Percentiles rank a stretch among this genome's conserved stretches.
Conservation (phyloP, 2,888 invertebrate genomes). For the Clanis bilineata region DNA sequence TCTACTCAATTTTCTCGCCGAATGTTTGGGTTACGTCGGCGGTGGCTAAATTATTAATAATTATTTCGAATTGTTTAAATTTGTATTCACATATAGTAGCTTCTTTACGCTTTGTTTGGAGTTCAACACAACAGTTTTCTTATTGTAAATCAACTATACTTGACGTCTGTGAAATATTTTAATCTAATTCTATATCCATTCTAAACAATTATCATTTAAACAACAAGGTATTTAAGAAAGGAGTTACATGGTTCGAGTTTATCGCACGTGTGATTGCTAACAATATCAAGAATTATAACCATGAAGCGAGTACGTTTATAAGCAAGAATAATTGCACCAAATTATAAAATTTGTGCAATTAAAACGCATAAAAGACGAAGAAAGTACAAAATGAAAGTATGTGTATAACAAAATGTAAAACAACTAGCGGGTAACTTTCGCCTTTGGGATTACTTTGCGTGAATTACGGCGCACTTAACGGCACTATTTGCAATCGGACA, state of each 20-base stretch:
- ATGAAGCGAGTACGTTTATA: constrained; percentile 21
- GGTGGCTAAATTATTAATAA: background rate
- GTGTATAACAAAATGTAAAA: constrained; percentile 34
- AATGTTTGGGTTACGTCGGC: background rate
- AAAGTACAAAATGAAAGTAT: constrained; percentile 41
- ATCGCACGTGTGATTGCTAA: background rate
- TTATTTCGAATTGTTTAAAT: background rate
- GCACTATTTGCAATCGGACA: constrained; percentile 37
- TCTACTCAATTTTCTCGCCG: background rate
- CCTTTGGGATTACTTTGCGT: constrained; percentile 30
- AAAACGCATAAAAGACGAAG: constrained; percentile 25
- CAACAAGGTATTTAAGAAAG: background rate
- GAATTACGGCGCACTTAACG: constrained; percentile 44
- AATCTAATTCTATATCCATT: background rate
- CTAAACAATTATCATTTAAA: background rate
- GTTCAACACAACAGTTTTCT: background rate
- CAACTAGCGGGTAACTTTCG: constrained; percentile 35
- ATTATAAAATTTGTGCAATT: constrained; percentile 27
- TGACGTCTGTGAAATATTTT: background rate
- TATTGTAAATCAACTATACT: background rate
- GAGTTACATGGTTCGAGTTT: background rate
- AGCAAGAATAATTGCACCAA: constrained; percentile 25
- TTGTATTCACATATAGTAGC: background rate
- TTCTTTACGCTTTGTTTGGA: constrained; percentile 6
- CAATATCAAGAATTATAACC: constrained; percentile 19